Conservation (phyloP, 2,888 invertebrate species). For the Bugulina stolonifera region DNA sequence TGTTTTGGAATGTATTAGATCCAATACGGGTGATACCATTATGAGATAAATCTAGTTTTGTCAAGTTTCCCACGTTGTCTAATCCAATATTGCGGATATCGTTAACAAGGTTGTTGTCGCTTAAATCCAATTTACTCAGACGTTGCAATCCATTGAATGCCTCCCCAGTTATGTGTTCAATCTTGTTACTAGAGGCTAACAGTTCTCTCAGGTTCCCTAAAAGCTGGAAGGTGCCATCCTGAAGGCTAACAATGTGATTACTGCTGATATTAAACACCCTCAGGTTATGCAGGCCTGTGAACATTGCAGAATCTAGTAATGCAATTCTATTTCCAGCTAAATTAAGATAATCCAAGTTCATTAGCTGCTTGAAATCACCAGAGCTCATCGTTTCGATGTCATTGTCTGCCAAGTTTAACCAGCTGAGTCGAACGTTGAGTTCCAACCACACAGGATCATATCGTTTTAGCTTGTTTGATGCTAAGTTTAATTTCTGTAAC, state of each 20-base stretch:
- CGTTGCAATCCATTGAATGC: not conserved
- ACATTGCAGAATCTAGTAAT: not conserved
- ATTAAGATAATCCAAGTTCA: not conserved
- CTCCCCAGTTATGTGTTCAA: not conserved
- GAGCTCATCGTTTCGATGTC: not conserved
- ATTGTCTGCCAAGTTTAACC: conserved; percentile 2
- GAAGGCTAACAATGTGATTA: not conserved
- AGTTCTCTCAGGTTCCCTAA: not conserved
- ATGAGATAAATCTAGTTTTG: not conserved
- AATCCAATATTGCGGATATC: not conserved
- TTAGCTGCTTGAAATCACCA: not conserved
- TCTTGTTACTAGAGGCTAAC: not conserved
- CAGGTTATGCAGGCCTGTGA: not conserved
- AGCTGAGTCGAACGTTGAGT: not conserved
- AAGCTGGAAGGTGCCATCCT: not conserved
- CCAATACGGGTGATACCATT: not conserved
- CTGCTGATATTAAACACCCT: not conserved
- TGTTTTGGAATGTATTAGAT: not conserved
- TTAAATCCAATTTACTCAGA: not conserved
- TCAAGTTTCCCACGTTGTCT: not conserved
- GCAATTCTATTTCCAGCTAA: not conserved
- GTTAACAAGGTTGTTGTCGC: not conserved
- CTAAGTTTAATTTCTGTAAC: not conserved
- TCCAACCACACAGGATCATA: not conserved
- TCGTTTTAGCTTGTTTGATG: not conserved